Conservation (phyloP, 2,888 invertebrate genomes). For the Thysanoteuthis rhombus region DNA sequence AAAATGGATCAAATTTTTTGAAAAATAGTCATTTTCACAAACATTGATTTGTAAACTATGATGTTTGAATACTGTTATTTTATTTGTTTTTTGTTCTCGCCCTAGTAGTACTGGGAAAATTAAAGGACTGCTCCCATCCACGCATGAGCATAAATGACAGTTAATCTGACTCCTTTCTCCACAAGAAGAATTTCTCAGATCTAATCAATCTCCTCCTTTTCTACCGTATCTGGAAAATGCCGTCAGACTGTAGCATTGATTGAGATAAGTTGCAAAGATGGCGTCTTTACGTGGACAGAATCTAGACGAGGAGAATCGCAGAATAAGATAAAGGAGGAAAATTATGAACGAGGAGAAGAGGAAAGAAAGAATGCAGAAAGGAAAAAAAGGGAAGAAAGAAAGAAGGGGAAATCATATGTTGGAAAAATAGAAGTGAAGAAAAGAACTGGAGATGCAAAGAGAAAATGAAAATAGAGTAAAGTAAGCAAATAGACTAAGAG, state of each 20-base stretch:
- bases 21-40: neutral
- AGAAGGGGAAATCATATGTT: neutral
- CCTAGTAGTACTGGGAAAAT: neutral
- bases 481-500: too few species aligned
- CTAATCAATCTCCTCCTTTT: neutral
- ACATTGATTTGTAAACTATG: neutral
- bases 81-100: too few species aligned
- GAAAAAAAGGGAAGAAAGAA: neutral
- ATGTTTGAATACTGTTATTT: neutral
- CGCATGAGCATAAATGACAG: neutral
- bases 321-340: neutral
- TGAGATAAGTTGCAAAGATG: conserved; percentile 12
- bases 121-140: neutral
- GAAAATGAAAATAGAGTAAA: too few species aligned
- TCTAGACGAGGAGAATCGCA: neutral
- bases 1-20: neutral
- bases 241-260: neutral
- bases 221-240: neutral
- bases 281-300: neutral
- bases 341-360: neutral
- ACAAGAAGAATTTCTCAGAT: neutral
- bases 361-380: neutral
- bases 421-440: too few species aligned
- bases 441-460: too few species aligned
- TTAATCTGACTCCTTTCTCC: neutral